These are phyloP conservation scores for Acyrthosiphon pisum DNA, from an alignment of 1,140 invertebrate species.

Conservation along the genomic window DNA sequence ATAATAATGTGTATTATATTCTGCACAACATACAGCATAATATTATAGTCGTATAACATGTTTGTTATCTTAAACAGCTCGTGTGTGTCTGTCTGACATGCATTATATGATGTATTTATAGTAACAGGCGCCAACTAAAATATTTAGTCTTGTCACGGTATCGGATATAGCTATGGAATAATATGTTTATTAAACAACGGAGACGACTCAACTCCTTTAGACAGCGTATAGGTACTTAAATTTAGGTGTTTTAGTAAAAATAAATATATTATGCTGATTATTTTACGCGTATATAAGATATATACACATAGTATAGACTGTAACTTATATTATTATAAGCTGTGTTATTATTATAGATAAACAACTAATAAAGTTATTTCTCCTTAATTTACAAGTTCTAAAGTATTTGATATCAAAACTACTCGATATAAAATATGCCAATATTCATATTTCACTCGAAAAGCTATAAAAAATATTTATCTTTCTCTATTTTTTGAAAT, in stretches of 20 bases:
- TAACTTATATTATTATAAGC: no score
- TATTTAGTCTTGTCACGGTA: constrained; percentile 41
- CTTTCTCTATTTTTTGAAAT: not conserved
- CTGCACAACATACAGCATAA: not conserved
- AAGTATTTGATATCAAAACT: not conserved
- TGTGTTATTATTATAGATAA: not conserved
- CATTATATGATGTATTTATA: not conserved
- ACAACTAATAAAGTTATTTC: not conserved
- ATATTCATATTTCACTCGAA: not conserved
- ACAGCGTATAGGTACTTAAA: not conserved
- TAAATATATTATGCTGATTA: not conserved
- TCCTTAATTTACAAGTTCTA: not conserved
- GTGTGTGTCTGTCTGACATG: not conserved
- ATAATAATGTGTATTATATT: not conserved
- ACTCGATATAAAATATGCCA: not conserved
- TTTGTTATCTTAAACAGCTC: constrained; percentile 2
- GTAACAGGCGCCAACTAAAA: constrained; percentile 19
- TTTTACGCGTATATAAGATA: not conserved
- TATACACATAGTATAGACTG: no score
- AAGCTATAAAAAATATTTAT: not conserved
- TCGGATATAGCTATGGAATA: not conserved
- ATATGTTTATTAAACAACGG: not conserved
- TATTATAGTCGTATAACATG: not conserved
- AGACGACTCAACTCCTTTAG: not conserved
- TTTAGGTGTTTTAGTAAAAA: not conserved